Evolutionary conservation across 2,888 invertebrate species (phyloP), one percentile per base, ranked within the genome.

Genomic region (Eupeodes luniger): DNA sequence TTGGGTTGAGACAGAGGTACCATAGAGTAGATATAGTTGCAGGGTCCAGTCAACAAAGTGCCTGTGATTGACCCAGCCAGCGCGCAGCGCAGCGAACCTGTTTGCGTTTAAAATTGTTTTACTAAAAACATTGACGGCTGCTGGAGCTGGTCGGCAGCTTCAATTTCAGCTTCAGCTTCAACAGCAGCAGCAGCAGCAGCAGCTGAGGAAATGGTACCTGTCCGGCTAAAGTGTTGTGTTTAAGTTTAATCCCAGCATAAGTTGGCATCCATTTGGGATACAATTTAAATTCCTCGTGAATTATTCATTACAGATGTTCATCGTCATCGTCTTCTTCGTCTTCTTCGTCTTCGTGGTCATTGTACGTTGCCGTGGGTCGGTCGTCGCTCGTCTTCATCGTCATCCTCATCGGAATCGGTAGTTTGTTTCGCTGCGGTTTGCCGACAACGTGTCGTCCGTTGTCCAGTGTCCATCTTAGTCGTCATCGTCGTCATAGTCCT

Each of bases 231-330:
- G 84, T 84, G 80, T 80, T 80, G 80, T 80, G 84, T 75, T 84
- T 80, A 84, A 80, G 75, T 80, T 80, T 80, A 84, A 84, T 84
- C 80, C 75, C 75, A 75, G 84, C 62, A 84, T 84, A 80, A 84
- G 79, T 84, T 61, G 79, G 61, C 79, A 69, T 84, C 74, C 80
- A 75, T 84, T 84, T 80, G 75, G 80, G 80, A 57, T 75, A 80
- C 75, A 75, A 80, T 75, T 84, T 80, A 75, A 84, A 80, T 84
- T 84, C 80, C 75, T 80, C 74, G 84, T 84, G 84, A 84, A 84
- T 84, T 84, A 84, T 84, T 84, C 84, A 84, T 84, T 84, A 80
- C 84, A 84, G 84, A 84, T 84, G 79, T 62, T 80, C 67, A 69
- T 74, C 61, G 79, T 74, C 59, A 44, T 72, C 49, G 47, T 80